phyloP scores from a whole-genome alignment of 2,797 vertebrate genomes.

The Philypnodon macrostomus region DNA sequence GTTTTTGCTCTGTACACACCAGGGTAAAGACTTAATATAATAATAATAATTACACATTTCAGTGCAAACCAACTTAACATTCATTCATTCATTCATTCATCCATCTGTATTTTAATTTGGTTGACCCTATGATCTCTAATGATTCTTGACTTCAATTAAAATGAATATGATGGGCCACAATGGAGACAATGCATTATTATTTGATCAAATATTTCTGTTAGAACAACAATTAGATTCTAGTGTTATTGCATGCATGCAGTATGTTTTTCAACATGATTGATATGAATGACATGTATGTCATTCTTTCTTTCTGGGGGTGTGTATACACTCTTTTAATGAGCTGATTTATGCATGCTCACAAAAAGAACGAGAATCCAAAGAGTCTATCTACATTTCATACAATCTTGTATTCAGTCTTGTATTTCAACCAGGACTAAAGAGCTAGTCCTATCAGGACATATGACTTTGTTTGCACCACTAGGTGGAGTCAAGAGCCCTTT shows the following conservation, averaged over 20 bases:
- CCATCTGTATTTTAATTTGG: background rate
- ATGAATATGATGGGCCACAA: background rate
- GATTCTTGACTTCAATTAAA: slow-evolving; percentile 1
- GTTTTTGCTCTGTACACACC: background rate
- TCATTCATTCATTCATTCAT: background rate
- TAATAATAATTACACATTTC: slow-evolving; percentile 10
- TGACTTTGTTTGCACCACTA: background rate
- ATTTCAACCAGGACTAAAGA: too few species aligned
- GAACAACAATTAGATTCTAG: background rate
- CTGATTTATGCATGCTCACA: too few species aligned
- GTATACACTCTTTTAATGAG: too few species aligned
- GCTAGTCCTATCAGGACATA: too few species aligned
- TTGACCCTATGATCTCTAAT: background rate
- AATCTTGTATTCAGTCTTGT: too few species aligned
- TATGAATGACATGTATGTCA: too few species aligned
- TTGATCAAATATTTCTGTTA: background rate
- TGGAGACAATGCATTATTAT: background rate
- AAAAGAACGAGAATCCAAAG: too few species aligned
- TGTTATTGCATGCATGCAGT: background rate
- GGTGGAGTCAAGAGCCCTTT: background rate
- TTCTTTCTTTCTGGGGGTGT: too few species aligned
- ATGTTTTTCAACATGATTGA: background rate
- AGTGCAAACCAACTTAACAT: background rate
- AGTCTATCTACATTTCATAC: too few species aligned
- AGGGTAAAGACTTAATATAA: slow-evolving; percentile 1